A percentile compares a stretch with the other conserved stretches of the same genome.
Evolutionary conservation across 2,888 invertebrate genomes (phyloP).

Genomic region (Nephrotoma flavescens): DNA sequence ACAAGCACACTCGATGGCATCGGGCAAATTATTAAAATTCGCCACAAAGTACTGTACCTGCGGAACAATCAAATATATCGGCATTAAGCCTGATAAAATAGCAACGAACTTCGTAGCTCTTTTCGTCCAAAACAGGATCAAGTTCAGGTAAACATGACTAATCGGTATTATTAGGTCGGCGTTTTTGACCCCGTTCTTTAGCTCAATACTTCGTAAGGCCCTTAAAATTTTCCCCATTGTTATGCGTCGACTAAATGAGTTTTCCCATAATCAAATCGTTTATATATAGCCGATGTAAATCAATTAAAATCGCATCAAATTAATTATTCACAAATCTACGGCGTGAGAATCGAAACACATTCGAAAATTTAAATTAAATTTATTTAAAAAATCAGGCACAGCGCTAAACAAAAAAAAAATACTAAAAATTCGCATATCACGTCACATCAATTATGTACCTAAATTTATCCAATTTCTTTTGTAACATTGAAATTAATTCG

Average conservation of each 20-base stretch:
- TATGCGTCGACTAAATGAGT: too few species aligned
- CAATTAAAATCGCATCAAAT: neutral
- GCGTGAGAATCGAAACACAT: neutral
- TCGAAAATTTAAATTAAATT: neutral
- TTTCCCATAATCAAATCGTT: neutral
- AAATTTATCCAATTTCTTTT: neutral
- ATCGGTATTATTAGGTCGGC: neutral
- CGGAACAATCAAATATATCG: neutral
- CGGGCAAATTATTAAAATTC: neutral
- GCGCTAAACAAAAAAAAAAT: neutral
- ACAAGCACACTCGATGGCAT: neutral
- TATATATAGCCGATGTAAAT: neutral
- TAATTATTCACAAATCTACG: neutral
- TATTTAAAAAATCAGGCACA: neutral
- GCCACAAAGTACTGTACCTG: neutral
- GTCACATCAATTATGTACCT: neutral
- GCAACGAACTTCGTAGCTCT: too few species aligned
- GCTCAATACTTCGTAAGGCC: neutral
- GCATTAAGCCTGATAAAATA: neutral
- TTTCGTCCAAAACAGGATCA: neutral
- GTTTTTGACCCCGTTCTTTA: neutral
- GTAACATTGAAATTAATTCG: neutral
- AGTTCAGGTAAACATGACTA: neutral
- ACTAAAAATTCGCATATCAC: neutral
- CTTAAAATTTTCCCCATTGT: neutral